phyloP scores from a whole-genome alignment of 2,113 vertebrate genomes.

The Vulpes lagopus region DNA sequence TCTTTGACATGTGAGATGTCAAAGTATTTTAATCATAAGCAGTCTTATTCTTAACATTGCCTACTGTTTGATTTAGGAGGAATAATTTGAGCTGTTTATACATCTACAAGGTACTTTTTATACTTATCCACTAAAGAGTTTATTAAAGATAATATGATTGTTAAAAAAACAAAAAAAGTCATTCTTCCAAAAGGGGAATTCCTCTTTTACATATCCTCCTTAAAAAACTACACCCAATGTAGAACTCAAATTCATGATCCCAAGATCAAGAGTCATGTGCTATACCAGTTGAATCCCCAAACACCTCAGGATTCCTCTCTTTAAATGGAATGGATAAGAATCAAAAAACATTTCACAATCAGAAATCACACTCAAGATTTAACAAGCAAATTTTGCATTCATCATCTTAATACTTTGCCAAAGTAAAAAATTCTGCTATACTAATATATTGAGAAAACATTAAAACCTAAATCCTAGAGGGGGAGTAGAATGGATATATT shows the following conservation, averaged over 20 bases:
- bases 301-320: background rate
- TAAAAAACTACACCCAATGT: background rate
- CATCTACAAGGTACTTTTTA: background rate
- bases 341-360: background rate
- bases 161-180: background rate
- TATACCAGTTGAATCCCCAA: background rate
- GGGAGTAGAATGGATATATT: background rate
- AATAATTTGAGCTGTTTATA: slow-evolving; percentile 27
- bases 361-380: slow-evolving; percentile 5
- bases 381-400: background rate
- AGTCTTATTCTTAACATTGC: slow-evolving; percentile 30
- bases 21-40: background rate
- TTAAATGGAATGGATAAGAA: background rate
- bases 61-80: background rate
- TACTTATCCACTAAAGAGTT: slow-evolving; percentile 15
- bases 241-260: background rate
- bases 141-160: background rate
- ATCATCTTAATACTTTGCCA: background rate
- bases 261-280: background rate
- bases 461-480: background rate
- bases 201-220: background rate
- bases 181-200: background rate
- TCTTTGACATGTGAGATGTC: background rate
- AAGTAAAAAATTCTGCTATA: background rate
- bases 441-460: background rate